Percentiles rank a stretch among this genome's conserved stretches.
Conservation (phyloP, 2,797 vertebrate genomes). For the Enoplosus armatus region DNA sequence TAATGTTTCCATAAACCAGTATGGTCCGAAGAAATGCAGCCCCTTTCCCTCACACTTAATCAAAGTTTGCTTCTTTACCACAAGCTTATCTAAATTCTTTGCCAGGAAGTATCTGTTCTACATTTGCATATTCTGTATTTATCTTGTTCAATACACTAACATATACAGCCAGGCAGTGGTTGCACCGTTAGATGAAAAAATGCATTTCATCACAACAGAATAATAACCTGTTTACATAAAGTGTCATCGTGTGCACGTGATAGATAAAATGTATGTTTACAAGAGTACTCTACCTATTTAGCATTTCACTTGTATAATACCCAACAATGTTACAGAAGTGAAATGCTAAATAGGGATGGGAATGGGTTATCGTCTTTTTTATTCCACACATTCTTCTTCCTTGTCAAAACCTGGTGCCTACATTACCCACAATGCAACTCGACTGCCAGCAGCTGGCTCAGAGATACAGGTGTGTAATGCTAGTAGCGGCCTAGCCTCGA, state of each 20-base stretch:
- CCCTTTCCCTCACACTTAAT: background rate
- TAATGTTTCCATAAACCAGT: background rate
- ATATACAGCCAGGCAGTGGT: background rate
- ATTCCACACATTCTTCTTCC: background rate
- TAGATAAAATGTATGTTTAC: background rate
- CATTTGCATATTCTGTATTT: background rate
- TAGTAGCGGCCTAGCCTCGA: background rate
- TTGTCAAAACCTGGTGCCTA: background rate
- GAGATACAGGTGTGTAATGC: background rate
- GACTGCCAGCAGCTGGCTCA: background rate
- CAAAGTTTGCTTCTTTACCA: background rate
- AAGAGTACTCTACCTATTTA: too few species aligned
- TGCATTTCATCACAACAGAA: background rate
- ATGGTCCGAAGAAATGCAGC: background rate
- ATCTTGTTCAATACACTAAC: background rate
- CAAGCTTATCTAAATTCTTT: background rate
- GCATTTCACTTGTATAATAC: background rate
- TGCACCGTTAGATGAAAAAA: background rate
- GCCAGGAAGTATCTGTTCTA: background rate
- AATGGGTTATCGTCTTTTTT: background rate
- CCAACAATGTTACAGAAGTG: background rate
- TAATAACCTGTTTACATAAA: background rate
- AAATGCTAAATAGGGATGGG: too few species aligned
- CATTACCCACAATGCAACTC: constrained; percentile 1
- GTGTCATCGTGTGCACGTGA: background rate